phyloP scores from a whole-genome alignment of 2,888 invertebrate species.

The Drosophila sordidula region DNA sequence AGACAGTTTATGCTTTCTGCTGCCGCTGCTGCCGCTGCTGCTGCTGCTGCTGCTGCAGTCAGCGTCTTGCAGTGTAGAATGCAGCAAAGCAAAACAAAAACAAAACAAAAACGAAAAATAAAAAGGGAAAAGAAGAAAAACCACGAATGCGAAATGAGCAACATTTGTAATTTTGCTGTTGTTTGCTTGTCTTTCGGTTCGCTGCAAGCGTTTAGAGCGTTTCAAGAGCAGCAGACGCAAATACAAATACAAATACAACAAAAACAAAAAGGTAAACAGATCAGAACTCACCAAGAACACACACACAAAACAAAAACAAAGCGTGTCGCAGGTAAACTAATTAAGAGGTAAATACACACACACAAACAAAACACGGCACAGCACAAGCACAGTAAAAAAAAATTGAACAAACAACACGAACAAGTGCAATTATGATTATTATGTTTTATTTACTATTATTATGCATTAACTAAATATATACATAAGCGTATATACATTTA shows the following conservation, averaged over 20 bases:
- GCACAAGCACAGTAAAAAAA: constrained; percentile 42
- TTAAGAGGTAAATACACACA: constrained; percentile 64
- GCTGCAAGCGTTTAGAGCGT: constrained; percentile 5
- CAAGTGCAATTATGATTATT: constrained; percentile 42
- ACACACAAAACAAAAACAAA: constrained; percentile 59
- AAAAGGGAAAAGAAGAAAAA: constrained; percentile 17
- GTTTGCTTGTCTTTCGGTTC: constrained; percentile 7
- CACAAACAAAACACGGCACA: constrained; percentile 31
- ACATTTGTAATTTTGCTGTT: constrained; percentile 29
- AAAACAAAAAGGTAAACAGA: constrained; percentile 35
- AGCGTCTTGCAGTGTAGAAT: constrained; percentile 28
- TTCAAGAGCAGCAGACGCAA: constrained; percentile 19
- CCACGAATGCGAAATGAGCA: constrained; percentile 35
- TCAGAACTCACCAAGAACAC: constrained; percentile 50
- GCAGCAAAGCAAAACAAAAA: constrained; percentile 28
- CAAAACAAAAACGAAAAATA: constrained; percentile 15
- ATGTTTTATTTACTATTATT: constrained; percentile 27
- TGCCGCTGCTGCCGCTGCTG: constrained; percentile 27
- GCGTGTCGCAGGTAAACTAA: constrained; percentile 65
- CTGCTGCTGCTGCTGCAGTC: constrained; percentile 27
- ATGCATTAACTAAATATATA: constrained; percentile 28
- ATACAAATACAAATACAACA: constrained; percentile 15
- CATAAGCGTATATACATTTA: too few relatives aligned
- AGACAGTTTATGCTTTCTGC: constrained; percentile 17
- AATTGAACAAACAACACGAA: constrained; percentile 44